Conservation (phyloP, 2,113 vertebrate genomes). For the Tragulus kanchil region DNA sequence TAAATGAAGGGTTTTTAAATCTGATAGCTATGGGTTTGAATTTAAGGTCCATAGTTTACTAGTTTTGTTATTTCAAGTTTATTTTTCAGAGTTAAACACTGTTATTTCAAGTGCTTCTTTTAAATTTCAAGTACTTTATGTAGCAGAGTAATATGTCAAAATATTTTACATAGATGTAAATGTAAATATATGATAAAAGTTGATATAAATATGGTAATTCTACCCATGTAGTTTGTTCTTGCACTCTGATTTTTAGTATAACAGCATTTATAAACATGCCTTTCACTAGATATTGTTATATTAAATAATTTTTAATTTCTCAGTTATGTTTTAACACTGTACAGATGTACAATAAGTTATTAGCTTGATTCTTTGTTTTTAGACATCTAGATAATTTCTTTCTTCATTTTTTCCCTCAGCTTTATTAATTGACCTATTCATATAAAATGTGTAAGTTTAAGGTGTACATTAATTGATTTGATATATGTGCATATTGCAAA, state of each 20-base stretch:
- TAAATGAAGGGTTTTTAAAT: neutral
- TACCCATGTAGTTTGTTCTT: neutral
- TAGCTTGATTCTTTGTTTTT: slow-evolving; percentile 24
- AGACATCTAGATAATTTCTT: neutral
- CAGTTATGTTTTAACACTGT: neutral
- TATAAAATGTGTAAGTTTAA: neutral
- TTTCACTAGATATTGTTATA: neutral
- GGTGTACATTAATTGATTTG: neutral
- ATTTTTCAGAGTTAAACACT: neutral
- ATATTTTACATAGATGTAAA: neutral
- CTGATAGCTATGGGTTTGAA: neutral
- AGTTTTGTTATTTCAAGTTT: neutral
- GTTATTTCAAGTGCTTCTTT: neutral
- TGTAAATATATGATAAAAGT: neutral
- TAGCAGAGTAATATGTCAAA: neutral
- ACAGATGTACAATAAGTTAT: neutral
- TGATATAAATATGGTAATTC: neutral
- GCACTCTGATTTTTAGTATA: neutral
- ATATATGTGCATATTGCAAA: neutral
- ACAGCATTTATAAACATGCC: neutral
- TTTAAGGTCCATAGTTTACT: neutral
- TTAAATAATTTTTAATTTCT: neutral
- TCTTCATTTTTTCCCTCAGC: neutral
- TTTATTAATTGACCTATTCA: neutral
- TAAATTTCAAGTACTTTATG: too few relatives aligned